phyloP scores from a whole-genome alignment of 2,113 vertebrate species.

The Corynorhinus townsendii region DNA sequence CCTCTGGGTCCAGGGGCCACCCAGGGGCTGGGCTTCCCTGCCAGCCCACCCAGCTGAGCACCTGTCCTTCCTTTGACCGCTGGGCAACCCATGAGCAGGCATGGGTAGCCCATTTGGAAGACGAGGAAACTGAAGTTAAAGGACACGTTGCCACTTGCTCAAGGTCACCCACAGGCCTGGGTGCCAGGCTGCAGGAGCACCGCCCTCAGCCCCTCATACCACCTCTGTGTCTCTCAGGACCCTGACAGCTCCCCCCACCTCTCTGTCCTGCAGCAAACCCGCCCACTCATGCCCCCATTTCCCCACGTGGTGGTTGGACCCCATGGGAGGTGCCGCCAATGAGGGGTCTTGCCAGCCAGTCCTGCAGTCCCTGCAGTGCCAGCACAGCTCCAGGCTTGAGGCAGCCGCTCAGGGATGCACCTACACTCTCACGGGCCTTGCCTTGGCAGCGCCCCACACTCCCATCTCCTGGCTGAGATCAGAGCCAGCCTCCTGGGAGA shows the following conservation, averaged over 20 bases:
- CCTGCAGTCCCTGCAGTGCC: not conserved
- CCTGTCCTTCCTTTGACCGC: not conserved
- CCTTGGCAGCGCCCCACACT: not conserved
- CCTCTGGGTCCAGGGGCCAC: not conserved
- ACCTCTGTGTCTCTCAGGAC: not conserved
- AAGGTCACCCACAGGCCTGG: not conserved
- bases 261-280: rapidly evolving
- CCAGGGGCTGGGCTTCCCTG: not conserved
- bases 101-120: not conserved
- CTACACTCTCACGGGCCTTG: rapidly evolving
- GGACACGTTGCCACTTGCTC: not conserved
- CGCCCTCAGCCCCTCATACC: not conserved
- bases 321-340: not conserved
- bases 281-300: rapidly evolving
- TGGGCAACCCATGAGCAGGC: rapidly evolving
- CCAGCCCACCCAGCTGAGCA: rapidly evolving
- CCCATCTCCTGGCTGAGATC: not conserved
- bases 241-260: rapidly evolving
- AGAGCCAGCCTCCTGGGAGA: not conserved
- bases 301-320: rapidly evolving
- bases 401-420: rapidly evolving
- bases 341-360: not conserved
- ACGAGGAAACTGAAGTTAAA: not conserved
- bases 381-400: not conserved
- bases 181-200: no score